Percentiles rank a stretch among this genome's conserved stretches.
phyloP scores from a whole-genome alignment of 1,140 invertebrate genomes.

The Ostrea denselamellosa region DNA sequence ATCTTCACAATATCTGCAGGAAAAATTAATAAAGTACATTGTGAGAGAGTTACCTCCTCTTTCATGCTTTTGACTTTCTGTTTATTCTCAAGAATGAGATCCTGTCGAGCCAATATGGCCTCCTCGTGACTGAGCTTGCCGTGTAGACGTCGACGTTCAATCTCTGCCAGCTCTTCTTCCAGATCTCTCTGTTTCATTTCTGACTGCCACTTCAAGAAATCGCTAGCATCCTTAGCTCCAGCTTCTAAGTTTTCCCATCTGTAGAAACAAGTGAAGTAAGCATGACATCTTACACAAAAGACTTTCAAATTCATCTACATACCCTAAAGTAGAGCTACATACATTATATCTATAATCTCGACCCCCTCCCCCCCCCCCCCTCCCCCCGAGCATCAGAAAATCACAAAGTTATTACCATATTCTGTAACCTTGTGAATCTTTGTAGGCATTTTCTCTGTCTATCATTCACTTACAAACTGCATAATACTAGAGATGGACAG shows the following conservation, averaged over 20 bases:
- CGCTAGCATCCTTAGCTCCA: slow-evolving; percentile 73
- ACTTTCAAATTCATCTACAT: too few relatives aligned
- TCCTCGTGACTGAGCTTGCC: slow-evolving; percentile 79
- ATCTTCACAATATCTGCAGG: too few relatives aligned
- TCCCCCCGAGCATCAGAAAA: too few relatives aligned
- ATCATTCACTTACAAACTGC: too few relatives aligned
- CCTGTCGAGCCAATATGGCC: slow-evolving; percentile 77
- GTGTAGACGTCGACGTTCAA: slow-evolving; percentile 74
- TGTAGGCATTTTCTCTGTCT: too few relatives aligned
- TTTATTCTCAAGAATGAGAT: slow-evolving; percentile 74
- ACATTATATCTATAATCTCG: too few relatives aligned
- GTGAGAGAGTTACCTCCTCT: slow-evolving; percentile 69
- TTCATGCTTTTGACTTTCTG: slow-evolving; percentile 74
- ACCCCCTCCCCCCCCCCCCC: too few relatives aligned
- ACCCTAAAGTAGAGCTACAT: too few relatives aligned
- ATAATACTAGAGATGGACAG: too few relatives aligned
- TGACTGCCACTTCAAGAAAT: slow-evolving; percentile 78
- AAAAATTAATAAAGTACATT: too few relatives aligned
- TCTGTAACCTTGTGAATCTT: too few relatives aligned
- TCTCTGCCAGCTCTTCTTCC: slow-evolving; percentile 71
- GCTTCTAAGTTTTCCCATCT: slow-evolving; percentile 76
- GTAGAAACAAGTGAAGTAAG: not conserved
- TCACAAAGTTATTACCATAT: too few relatives aligned
- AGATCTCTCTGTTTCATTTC: slow-evolving; percentile 76
- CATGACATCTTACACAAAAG: not conserved